Evolutionary conservation across 2,888 invertebrate genomes (phyloP), one percentile per base, ranked within the genome.

Genomic region (Drosophila falleni): DNA sequence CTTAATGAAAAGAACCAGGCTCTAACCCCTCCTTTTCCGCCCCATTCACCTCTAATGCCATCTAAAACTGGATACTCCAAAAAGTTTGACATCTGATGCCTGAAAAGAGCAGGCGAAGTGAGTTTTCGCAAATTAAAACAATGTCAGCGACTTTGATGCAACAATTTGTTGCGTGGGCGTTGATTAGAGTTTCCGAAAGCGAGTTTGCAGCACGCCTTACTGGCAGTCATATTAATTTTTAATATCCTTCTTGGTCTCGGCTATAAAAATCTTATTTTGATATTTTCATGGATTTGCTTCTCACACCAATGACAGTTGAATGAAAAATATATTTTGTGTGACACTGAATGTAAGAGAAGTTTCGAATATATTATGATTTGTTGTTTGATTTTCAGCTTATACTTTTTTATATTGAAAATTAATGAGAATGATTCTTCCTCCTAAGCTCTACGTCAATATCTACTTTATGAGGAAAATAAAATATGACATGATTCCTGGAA

Each of bases 61-160:
- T 59, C 58, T 37, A 60, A 61, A 74, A 65, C 59, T 70, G 51
- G 50, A 61, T 70, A 64, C 64, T 49, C 46, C 33, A 42, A 66
- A 66, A 79, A 81, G 71, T 79, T 81, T 78, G 84, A 87, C 81
- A 81, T 81, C 55, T 67, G 74, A 87, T 67, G 84, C 78, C 67
- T 41, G 53, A 63, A 55, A 55, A 60, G 42, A 56, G 41, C 39
- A 44, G n/a, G 39, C 50, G 33, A 60, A 54, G 59, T 50, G 65
- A 64, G 15, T 58, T 54, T 71, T 26, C 31, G 62, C 79, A 84
- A 89, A 85, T 84, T 85, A 89, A 82, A 87, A 89, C 78, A 74
- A 81, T 74, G 81, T 70, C 81, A 70, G 63, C 77, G 61, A 65
- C 64, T 65, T 74, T 79, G 71, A 77, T 75, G 71, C 77, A 79